Percentiles rank a stretch among this genome's conserved stretches.
Conservation (phyloP, 2,888 invertebrate species). For the Dermolepida albohirtum region DNA sequence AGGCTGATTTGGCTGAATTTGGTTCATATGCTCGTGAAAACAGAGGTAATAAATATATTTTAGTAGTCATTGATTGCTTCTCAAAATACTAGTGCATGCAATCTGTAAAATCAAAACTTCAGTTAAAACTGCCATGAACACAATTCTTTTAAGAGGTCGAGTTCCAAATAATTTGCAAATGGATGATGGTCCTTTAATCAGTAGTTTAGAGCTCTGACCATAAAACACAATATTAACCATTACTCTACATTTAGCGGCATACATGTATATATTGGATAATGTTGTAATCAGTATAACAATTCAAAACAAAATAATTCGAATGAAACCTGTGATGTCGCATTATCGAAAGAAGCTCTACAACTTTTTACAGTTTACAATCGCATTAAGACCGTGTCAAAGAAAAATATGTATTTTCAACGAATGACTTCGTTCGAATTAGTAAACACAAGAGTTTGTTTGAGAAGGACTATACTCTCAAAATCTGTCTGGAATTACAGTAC, state of each 20-base stretch:
- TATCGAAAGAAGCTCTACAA: neutral
- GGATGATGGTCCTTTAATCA: conserved; percentile 56
- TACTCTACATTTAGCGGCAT: conserved; percentile 47
- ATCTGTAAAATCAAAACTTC: conserved; percentile 58
- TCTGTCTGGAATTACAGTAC: conserved; percentile 57
- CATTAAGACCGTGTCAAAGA: conserved; percentile 44
- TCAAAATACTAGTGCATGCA: conserved; percentile 61
- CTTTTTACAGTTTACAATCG: conserved; percentile 25
- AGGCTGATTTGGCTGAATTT: conserved; percentile 53
- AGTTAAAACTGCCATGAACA: conserved; percentile 50
- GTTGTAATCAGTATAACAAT: conserved; percentile 20
- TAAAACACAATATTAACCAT: conserved; percentile 51
- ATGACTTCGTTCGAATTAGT: conserved; percentile 56
- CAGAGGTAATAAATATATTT: conserved; percentile 52
- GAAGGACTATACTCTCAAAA: conserved; percentile 58
- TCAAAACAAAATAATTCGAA: conserved; percentile 49
- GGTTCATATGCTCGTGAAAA: neutral
- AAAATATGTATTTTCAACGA: conserved; percentile 51
- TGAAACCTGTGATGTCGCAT: conserved; percentile 48
- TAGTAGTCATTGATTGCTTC: conserved; percentile 61
- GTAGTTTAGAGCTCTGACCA: conserved; percentile 51
- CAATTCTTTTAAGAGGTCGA: conserved; percentile 43
- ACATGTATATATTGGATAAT: conserved; percentile 40
- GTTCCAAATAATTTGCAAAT: conserved; percentile 53
- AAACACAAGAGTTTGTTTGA: no score